Evolutionary conservation across 2,797 vertebrate species (phyloP).

Genomic region (Ctenosaura bakeri): DNA sequence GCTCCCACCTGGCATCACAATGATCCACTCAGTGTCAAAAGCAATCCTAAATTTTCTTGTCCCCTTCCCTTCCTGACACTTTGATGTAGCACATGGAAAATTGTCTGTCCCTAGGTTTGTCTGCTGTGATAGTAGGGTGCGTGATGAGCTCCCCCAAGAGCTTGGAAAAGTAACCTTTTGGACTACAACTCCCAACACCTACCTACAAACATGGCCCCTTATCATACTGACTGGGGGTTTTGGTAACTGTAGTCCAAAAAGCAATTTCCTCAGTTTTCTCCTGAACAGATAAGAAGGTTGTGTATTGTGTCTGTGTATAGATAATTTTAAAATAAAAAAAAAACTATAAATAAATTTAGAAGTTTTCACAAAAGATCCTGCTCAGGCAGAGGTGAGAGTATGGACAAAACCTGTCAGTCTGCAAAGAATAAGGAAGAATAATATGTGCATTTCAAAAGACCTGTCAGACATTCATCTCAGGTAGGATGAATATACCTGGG

Average conservation of each 20-base stretch:
- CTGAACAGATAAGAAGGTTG: neutral
- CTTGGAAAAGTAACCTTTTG: too few relatives aligned
- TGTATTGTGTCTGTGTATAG: neutral
- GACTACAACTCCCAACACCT: too few relatives aligned
- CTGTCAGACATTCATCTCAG: neutral
- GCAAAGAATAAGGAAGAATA: neutral
- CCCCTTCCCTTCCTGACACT: neutral
- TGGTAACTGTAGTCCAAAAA: too few relatives aligned
- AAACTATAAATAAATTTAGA: neutral
- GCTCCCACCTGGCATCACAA: neutral
- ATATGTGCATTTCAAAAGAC: neutral
- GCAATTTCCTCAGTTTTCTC: too few relatives aligned
- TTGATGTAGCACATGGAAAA: conserved; percentile 17
- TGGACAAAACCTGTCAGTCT: neutral
- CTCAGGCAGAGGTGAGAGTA: neutral
- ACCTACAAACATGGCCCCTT: too few relatives aligned
- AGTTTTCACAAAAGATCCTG: neutral
- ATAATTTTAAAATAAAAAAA: neutral
- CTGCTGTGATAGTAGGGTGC: neutral
- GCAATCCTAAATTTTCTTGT: neutral
- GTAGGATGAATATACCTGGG: neutral
- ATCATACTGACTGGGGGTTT: too few relatives aligned
- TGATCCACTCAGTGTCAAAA: neutral
- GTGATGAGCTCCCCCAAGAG: neutral
- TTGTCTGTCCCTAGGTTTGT: neutral